Percentiles rank a stretch among this genome's conserved stretches.
Conservation (phyloP, 2,888 invertebrate genomes). For the Epinotia brunnichana region DNA sequence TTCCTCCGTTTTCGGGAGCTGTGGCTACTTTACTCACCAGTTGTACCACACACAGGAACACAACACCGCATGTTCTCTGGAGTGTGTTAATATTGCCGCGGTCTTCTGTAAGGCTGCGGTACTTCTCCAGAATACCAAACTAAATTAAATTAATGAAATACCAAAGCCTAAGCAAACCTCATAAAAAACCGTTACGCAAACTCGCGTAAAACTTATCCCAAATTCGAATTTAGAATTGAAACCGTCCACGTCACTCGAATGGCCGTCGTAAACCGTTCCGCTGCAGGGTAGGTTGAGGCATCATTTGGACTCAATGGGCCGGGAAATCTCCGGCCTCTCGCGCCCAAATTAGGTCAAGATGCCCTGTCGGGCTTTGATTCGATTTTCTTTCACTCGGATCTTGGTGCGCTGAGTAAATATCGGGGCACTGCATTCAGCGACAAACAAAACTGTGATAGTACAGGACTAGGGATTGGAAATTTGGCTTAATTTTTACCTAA, state of each 20-base stretch:
- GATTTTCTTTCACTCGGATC: constrained; percentile 51
- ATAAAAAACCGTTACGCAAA: constrained; percentile 14
- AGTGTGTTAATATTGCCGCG: no score
- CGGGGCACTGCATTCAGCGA: neutral
- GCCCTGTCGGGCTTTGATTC: constrained; percentile 61
- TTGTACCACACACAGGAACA: no score
- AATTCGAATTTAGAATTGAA: constrained; percentile 55
- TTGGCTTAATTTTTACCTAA: no score
- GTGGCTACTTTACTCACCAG: no score
- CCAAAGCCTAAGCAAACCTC: neutral
- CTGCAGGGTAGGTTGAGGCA: constrained; percentile 52
- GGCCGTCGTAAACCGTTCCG: constrained; percentile 62
- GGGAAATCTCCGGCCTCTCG: constrained; percentile 61
- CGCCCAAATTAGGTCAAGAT: constrained; percentile 70
- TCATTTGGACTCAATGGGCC: constrained; percentile 69
- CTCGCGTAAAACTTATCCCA: constrained; percentile 16
- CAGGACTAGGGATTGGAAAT: neutral
- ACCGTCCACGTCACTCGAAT: constrained; percentile 64
- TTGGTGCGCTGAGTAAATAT: constrained; percentile 18
- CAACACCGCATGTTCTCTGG: no score
- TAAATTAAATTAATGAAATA: neutral
- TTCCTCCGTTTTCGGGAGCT: no score
- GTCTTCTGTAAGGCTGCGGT: no score
- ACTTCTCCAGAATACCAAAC: no score
- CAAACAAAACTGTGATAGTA: neutral